Base-by-base conservation (phyloP, 2,888 invertebrate genomes). In the Phalangium opilio region DNA sequence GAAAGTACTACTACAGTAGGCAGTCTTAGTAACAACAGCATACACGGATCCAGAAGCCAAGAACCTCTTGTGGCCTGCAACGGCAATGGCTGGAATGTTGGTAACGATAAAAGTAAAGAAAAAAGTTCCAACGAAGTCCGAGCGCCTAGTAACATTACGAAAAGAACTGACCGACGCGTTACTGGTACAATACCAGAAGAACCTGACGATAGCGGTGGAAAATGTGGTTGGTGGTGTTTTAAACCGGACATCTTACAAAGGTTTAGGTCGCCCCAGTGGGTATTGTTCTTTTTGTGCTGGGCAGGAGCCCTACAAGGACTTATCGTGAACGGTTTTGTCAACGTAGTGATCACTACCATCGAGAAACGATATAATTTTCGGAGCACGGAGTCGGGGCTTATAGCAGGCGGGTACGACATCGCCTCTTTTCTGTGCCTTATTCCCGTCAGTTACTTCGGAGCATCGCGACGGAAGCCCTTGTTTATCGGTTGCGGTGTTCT, bases 321-420 rank as follows among this genome's bases (percentile, higher is more conserved):
- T 71, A 78, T 86, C 52, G 83, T 86, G 40, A 87, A 86, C 60
- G 87, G 89, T 0, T 81, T 87, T 59, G 79, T 86, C 48, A 86
- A 86, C 60, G 83, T 85, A 42, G 81, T 83, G 47, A 83, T 89
- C 58, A 83, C 86, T 2, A 85, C 85, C n/a, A 83, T 89, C 34
- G 87, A 89, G 66, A 75, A 77, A 57, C 73, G 87, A 47, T 89
- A 82, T 61, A 81, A 83, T 0, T 67, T 87, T 50, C 74, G 78
- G 38, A 84, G 84, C 17, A 77, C 81, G 54, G 81, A 84, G 65
- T 79, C 83, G 0, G 87, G 87, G 0, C 71, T 85, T 43, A 81
- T 87, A 33, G 83, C 84, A 21, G 81, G 83, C 53, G 79, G 76
- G 43, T 89, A 87, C 63, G 89, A 89, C 67, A 78, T 89, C 64